Evolutionary conservation across 2,888 invertebrate species (phyloP), one percentile per base, ranked within the genome.

Genomic region (Erebia aethiops): DNA sequence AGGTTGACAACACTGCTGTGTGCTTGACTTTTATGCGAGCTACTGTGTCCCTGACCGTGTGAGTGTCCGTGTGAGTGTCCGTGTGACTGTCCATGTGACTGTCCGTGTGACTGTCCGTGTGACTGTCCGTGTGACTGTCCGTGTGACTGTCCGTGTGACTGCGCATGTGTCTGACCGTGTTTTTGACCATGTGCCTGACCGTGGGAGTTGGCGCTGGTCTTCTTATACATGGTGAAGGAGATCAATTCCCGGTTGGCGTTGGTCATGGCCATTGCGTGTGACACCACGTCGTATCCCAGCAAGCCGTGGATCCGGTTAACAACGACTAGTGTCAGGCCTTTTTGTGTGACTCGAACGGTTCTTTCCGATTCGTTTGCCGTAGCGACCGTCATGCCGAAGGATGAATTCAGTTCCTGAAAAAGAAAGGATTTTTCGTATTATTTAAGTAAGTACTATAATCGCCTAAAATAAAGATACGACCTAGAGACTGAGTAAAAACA

Each of bases 181-280:
- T 7, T n/a, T n/a, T 52, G 52, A 68, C 75, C 74, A 52, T 79
- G 80, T 16, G 77, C 69, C 69, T 86, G 86, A 10, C 81, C 74
- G 74, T 87, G 87, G 16, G 79, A 78, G 41, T 82, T 83, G 16
- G 81, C 65, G 71, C 82, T 82, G 3, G 88, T 85, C 80, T 93
- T 93, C 84, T 93, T 93, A 78, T 93, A 93, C 89, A 94, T 84
- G 13, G 91, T 90, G 83, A 93, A 94, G 18, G 93, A 92, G 62
- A 93, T 82, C 52, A 93, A 84, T 79, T 94, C 93, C 3, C 93
- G 83, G 79, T 94, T 94, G 14, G 91, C 88, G 76, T 92, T 92
- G 21, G 93, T 92, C 90, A 94, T 92, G 1, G 92, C 89, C 93
- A 94, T 93, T 4, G 93, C 85, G 79, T 94, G 93, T 0, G 93